phyloP scores from a whole-genome alignment of 1,140 invertebrate genomes.

The Druon quercuslanigerum region DNA sequence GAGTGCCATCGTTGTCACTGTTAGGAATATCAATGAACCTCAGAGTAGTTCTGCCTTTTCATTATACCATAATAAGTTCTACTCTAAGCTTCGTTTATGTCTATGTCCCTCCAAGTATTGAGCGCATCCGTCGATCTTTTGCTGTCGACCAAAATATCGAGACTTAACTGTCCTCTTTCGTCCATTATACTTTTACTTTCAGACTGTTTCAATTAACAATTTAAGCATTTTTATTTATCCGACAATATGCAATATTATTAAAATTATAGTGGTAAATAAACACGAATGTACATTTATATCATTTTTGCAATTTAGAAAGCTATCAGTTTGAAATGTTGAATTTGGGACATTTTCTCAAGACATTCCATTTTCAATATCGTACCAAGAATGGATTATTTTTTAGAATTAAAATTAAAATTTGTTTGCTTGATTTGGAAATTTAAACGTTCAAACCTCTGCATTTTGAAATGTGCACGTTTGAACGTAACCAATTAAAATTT shows the following conservation, averaged over 20 bases:
- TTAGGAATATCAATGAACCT: slow-evolving; percentile 62
- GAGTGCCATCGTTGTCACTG: slow-evolving; percentile 43
- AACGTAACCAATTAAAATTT: no score
- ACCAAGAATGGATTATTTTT: no score
- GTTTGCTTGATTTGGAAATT: no score
- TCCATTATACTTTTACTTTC: neutral
- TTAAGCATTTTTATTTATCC: neutral
- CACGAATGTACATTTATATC: no score
- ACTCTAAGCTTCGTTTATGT: slow-evolving; percentile 29
- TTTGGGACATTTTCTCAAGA: no score
- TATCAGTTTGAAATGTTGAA: no score
- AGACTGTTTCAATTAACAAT: neutral
- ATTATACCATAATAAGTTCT: slow-evolving; percentile 53
- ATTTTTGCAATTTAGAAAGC: no score
- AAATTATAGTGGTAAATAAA: no score
- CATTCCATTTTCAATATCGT: no score
- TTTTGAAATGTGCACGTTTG: no score
- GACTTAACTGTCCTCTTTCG: neutral
- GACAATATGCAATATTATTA: neutral
- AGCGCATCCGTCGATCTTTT: slow-evolving; percentile 18
- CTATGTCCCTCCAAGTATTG: slow-evolving; percentile 11
- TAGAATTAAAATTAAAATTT: no score
- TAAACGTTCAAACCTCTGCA: no score
- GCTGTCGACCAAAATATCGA: slow-evolving; percentile 4
- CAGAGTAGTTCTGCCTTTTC: slow-evolving; percentile 49